Conservation (phyloP, 2,888 invertebrate genomes). For the Eupeodes luniger region DNA sequence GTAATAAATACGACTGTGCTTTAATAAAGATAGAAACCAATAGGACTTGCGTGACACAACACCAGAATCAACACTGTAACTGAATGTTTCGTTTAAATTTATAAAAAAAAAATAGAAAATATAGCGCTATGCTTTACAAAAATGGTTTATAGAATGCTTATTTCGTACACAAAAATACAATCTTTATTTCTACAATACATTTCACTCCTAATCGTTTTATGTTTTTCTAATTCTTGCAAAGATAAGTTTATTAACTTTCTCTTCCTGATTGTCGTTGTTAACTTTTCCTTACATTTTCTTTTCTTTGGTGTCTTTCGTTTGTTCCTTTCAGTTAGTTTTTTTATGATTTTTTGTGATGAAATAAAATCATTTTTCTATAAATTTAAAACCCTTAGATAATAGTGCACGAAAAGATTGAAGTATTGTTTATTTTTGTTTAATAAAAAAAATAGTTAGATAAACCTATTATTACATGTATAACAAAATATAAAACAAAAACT, state of each 20-base stretch:
- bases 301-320: conserved; percentile 20
- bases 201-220: conserved; percentile 12
- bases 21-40: too few relatives aligned
- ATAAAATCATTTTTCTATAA: not conserved
- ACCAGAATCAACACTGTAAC: too few relatives aligned
- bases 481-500: not conserved
- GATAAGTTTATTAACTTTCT: conserved; percentile 27
- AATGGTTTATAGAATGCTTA: too few relatives aligned
- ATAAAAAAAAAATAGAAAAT: too few relatives aligned
- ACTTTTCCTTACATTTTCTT: conserved; percentile 32
- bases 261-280: conserved; percentile 72
- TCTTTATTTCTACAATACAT: conserved; percentile 28
- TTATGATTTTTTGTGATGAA: not conserved
- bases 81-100: too few relatives aligned
- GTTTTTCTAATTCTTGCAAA: not conserved
- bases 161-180: not conserved
- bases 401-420: not conserved
- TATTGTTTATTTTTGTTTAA: not conserved
- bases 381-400: not conserved
- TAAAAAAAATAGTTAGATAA: not conserved
- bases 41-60: too few relatives aligned
- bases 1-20: too few relatives aligned
- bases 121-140: too few relatives aligned
- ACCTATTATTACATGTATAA: not conserved
- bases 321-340: conserved; percentile 21